Conservation (phyloP, 2,888 invertebrate genomes). For the Tipula unca region DNA sequence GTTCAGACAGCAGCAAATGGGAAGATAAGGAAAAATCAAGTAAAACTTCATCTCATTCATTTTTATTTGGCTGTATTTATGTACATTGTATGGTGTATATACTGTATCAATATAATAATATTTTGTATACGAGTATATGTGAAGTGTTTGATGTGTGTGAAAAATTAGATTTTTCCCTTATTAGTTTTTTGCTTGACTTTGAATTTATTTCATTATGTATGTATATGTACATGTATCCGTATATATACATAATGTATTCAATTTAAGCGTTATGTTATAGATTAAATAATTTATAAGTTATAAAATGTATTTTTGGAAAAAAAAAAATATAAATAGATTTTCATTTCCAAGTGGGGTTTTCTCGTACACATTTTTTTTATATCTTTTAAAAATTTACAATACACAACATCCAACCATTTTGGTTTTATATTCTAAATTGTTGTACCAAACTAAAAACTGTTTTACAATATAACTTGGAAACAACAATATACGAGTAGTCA, state of each 20-base stretch:
- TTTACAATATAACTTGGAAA: not conserved
- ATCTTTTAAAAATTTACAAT: not conserved
- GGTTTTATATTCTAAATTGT: not conserved
- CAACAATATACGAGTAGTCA: not conserved
- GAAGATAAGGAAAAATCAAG: not conserved
- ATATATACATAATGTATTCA: not conserved
- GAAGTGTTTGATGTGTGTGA: conserved; percentile 14
- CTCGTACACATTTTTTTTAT: no score
- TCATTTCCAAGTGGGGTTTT: not conserved
- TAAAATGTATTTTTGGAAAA: not conserved
- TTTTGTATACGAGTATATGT: not conserved
- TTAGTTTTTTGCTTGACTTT: not conserved
- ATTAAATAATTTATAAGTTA: not conserved
- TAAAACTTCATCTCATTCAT: not conserved
- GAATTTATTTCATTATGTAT: not conserved
- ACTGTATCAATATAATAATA: not conserved
- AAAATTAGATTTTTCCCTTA: not conserved
- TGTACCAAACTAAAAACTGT: not conserved
- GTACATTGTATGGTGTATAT: not conserved
- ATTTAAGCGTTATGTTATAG: not conserved
- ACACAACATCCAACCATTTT: not conserved
- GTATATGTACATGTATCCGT: not conserved
- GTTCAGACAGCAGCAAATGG: not conserved
- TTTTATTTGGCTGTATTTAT: not conserved
- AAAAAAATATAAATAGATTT: not conserved